Evolutionary conservation across 2,888 invertebrate genomes (phyloP).

Genomic region (Ectemnius continuus): DNA sequence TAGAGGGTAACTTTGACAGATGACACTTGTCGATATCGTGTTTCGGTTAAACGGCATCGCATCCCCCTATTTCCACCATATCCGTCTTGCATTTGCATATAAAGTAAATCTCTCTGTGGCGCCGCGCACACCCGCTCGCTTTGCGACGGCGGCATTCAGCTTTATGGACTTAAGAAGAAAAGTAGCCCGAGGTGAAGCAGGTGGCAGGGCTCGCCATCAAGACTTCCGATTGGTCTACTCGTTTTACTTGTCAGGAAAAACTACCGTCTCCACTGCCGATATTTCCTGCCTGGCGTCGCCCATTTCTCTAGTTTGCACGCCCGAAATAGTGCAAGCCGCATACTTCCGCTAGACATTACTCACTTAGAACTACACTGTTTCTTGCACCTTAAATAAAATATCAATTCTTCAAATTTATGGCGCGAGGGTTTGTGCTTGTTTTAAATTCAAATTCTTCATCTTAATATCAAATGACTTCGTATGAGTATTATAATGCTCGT

Average conservation of each 20-base stretch:
- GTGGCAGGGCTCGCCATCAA: constrained; percentile 51
- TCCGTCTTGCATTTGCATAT: constrained; percentile 74
- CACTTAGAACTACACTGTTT: too few relatives aligned
- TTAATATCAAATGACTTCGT: too few relatives aligned
- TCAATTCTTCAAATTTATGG: too few relatives aligned
- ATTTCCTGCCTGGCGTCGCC: constrained; percentile 36
- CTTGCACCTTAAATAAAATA: too few relatives aligned
- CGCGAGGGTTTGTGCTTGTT: too few relatives aligned
- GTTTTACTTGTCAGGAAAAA: constrained; percentile 46
- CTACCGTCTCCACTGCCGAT: constrained; percentile 37
- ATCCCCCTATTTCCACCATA: constrained; percentile 63
- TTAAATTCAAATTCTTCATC: too few relatives aligned
- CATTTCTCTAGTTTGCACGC: constrained; percentile 24
- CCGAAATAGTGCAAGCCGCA: too few relatives aligned
- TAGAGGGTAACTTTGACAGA: constrained; percentile 65
- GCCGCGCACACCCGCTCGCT: constrained; percentile 40
- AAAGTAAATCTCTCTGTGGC: constrained; percentile 70
- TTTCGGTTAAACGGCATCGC: constrained; percentile 69
- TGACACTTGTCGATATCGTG: constrained; percentile 69
- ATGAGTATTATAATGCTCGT: too few relatives aligned
- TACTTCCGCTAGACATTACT: too few relatives aligned
- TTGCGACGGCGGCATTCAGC: constrained; percentile 37
- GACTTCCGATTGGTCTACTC: constrained; percentile 52
- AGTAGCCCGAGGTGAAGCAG: constrained; percentile 59
- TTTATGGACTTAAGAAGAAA: constrained; percentile 60